phyloP scores from a whole-genome alignment of 2,888 invertebrate species.

The Limnephilus marmoratus region DNA sequence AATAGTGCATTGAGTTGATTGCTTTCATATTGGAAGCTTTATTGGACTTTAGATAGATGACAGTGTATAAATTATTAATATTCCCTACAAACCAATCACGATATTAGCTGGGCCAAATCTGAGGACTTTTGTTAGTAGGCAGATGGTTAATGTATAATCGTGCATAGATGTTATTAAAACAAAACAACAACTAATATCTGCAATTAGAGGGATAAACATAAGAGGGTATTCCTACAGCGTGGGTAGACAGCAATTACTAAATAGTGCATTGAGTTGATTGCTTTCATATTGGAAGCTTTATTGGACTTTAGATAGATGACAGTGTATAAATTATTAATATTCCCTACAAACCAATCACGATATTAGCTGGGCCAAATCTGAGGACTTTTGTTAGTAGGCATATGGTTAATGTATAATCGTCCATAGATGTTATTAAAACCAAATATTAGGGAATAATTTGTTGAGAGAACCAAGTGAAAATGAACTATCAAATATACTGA shows the following conservation, averaged over 20 bases:
- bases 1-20: background rate
- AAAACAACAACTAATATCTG: too few species aligned
- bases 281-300: background rate
- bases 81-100: background rate
- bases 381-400: too few species aligned
- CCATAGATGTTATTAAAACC: too few species aligned
- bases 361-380: too few species aligned
- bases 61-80: background rate
- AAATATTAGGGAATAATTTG: too few species aligned
- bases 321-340: background rate
- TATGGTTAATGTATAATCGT: too few species aligned
- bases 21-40: background rate
- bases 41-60: background rate
- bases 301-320: background rate
- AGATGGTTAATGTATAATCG: too few species aligned
- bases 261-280: background rate
- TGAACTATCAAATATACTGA: too few species aligned
- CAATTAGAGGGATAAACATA: too few species aligned
- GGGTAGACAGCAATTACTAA: background rate
- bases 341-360: background rate
- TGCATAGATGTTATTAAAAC: too few species aligned
- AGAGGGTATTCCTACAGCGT: background rate
- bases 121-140: too few species aligned
- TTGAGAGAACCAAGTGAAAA: too few species aligned
- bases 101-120: background rate